phyloP scores from a whole-genome alignment of 2,888 invertebrate species.

The Yponomeuta cagnagella region DNA sequence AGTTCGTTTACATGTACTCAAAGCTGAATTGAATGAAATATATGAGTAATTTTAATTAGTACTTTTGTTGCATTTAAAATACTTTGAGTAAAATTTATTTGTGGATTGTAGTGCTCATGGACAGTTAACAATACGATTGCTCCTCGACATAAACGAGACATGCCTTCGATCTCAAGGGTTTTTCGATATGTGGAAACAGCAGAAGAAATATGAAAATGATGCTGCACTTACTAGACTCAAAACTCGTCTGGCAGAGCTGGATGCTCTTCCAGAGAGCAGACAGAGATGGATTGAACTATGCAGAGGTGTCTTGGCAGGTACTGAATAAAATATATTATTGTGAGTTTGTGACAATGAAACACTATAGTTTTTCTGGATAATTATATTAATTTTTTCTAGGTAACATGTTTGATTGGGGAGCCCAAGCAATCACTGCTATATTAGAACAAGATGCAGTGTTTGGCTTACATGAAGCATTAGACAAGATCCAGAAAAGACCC shows the following conservation, averaged over 20 bases:
- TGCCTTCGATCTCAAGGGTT: conserved; percentile 93
- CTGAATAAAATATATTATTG: background rate
- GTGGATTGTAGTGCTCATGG: conserved; percentile 78
- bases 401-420: conserved; percentile 99
- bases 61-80: no score
- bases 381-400: conserved; percentile 61
- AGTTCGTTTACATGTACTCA: no score
- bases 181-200: conserved; percentile 89
- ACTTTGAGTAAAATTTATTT: no score
- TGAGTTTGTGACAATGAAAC: background rate
- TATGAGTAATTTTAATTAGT: no score
- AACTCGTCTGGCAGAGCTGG: conserved; percentile 80
- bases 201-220: conserved; percentile 92
- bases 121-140: conserved; percentile 89
- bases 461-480: conserved; percentile 88
- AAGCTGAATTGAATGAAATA: no score
- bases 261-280: conserved; percentile 77
- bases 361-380: no score
- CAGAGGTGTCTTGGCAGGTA: conserved; percentile 80
- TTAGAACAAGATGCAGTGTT: conserved; percentile 84
- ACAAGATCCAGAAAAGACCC: conserved; percentile 90
- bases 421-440: conserved; percentile 90
- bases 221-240: conserved; percentile 83
- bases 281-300: conserved; percentile 79
- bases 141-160: conserved; percentile 94